Evolutionary conservation across 2,113 vertebrate species (phyloP).

Genomic region (Mesoclemmys tuberculata): DNA sequence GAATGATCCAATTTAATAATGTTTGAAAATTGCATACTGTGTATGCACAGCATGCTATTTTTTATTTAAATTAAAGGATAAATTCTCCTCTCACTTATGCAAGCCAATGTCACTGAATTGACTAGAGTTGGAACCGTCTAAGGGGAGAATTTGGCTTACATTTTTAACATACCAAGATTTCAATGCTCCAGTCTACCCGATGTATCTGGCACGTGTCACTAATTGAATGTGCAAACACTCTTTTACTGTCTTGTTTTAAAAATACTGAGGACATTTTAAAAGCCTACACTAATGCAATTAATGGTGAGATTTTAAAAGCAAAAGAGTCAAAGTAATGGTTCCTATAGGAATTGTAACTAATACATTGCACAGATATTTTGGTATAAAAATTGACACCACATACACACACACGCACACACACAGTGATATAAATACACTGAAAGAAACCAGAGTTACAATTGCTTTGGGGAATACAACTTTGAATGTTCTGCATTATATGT

Average conservation of each 20-base stretch:
- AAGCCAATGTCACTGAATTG: background rate
- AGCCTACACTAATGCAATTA: background rate
- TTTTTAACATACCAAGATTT: background rate
- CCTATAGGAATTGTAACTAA: background rate
- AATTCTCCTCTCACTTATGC: background rate
- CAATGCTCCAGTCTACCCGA: rapidly evolving
- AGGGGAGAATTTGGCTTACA: background rate
- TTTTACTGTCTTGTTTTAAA: background rate
- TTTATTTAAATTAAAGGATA: background rate
- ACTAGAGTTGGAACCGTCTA: rapidly evolving
- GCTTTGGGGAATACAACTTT: rapidly evolving
- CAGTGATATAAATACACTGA: background rate
- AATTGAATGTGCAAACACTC: rapidly evolving
- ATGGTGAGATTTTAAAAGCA: background rate
- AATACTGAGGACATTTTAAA: background rate
- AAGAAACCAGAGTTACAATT: background rate
- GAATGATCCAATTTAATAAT: background rate
- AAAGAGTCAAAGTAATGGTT: background rate
- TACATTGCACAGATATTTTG: slow-evolving; percentile 29
- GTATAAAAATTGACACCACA: background rate
- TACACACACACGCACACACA: too few species aligned
- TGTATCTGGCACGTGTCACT: background rate
- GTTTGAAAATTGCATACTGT: background rate
- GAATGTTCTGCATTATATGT: rapidly evolving
- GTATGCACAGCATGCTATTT: background rate